Evolutionary conservation across 2,888 invertebrate species (phyloP).

Genomic region (Meghimatium bilineatum): DNA sequence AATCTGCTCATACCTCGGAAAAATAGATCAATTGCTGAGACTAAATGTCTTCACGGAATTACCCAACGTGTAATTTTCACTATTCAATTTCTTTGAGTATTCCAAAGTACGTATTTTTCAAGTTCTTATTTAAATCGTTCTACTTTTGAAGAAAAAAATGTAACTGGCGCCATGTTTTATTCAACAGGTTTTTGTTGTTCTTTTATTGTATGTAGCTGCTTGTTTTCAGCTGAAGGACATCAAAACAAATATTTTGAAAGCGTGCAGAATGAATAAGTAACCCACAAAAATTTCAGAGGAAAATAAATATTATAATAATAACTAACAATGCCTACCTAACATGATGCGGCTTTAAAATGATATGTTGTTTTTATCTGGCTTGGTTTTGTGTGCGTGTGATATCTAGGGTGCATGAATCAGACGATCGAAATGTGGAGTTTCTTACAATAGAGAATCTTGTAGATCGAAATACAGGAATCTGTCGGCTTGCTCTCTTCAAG

Average conservation of each 20-base stretch:
- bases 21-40: not conserved
- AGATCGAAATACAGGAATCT: conserved; percentile 10
- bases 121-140: not conserved
- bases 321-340: too few relatives aligned
- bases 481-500: not conserved
- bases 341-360: not conserved
- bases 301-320: not conserved
- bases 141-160: not conserved
- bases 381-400: not conserved
- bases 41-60: conserved; percentile 5
- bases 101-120: not conserved
- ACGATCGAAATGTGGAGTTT: conserved; percentile 6
- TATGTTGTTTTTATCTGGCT: not conserved
- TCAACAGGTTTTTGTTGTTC: too few relatives aligned
- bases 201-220: too few relatives aligned
- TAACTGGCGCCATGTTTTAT: not conserved
- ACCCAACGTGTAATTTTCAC: not conserved
- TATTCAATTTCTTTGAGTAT: not conserved
- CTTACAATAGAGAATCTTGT: not conserved
- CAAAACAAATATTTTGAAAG: not conserved
- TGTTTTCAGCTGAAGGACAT: not conserved
- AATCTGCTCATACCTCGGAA: not conserved
- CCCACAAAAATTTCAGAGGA: not conserved
- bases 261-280: not conserved
- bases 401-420: not conserved